Evolutionary conservation across 2,113 vertebrate species (phyloP).

Genomic region (Leptosomus discolor): DNA sequence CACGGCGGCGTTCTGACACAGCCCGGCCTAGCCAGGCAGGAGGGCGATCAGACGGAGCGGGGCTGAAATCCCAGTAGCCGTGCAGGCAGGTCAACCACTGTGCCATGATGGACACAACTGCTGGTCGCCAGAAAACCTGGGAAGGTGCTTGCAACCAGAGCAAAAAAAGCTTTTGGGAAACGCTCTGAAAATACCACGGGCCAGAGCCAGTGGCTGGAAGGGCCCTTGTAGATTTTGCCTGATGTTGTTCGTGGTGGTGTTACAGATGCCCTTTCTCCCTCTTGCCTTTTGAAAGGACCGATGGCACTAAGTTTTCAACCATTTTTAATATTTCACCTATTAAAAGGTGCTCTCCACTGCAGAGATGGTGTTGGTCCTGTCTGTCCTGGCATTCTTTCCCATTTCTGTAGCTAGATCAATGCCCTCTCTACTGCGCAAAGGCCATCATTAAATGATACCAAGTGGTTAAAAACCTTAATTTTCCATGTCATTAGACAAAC

Average conservation of each 20-base stretch:
- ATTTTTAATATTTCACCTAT: background rate
- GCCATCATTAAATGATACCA: background rate
- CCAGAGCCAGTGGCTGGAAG: background rate
- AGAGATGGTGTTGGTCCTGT: background rate
- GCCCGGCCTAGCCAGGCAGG: background rate
- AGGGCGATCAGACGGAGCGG: background rate
- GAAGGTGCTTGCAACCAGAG: background rate
- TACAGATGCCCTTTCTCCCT: background rate
- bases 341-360: background rate
- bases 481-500: slow-evolving; percentile 57
- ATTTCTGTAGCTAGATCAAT: background rate
- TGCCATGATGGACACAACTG: background rate
- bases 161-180: background rate
- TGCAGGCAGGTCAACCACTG: background rate
- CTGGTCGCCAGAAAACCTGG: background rate
- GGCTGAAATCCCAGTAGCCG: background rate
- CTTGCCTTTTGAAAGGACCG: background rate
- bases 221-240: background rate
- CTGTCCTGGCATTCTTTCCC: background rate
- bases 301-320: background rate
- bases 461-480: slow-evolving; percentile 34
- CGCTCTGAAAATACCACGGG: background rate
- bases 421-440: background rate
- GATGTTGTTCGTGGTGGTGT: fast-evolving
- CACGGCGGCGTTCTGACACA: background rate